Base-by-base conservation (phyloP, 2,113 vertebrate species). In the Ciconia stormi region DNA sequence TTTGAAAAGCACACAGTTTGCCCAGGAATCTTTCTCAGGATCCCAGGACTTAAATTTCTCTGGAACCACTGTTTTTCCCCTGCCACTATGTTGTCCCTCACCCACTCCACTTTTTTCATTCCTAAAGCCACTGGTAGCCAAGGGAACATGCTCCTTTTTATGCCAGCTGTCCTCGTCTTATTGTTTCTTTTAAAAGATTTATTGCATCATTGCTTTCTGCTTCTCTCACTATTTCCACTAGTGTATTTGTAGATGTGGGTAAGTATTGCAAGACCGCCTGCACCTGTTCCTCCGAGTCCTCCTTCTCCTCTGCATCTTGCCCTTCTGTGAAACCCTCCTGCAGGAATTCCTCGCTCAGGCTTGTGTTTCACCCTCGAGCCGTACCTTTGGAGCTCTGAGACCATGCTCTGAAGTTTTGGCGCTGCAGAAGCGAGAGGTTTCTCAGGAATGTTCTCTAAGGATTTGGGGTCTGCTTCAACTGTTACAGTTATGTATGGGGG, bases 101-200 rank as follows among this genome's bases (percentile, higher is more conserved):
- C 32, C 30, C 58, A 81, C 13, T 74, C 59, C 46, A 78, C 42
- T 86, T 93, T 74, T 82, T 92, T 94, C 67, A 96, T 96, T 97
- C 88, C 82, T 86, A 16, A 86, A 88, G 88, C 67, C 50, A 16
- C 55, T 59, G 52, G 94, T 97, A 95, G 94, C 90, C 76, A 95
- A 95, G 95, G 95, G 94, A 96, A 96, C 94, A 29, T 5, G n/a
- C 18, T 95, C 76, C 63, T 92, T 96, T 95, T 93, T 81, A 90
- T 86, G 76, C 88, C 95, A 97, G 90, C 93, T 96, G 96, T 94
- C 96, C 80, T 67, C 79, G 55, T 63, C 79, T 94, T 92, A 97
- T 97, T 97, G 93, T 97, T 97, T 97, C 97, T 97, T 97, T 95
- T 94, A 94, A 97, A 97, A 97, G 96, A 96, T 96, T 95, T 96